Base-by-base conservation (phyloP, 2,113 vertebrate species). In the Hippocampus comes region DNA sequence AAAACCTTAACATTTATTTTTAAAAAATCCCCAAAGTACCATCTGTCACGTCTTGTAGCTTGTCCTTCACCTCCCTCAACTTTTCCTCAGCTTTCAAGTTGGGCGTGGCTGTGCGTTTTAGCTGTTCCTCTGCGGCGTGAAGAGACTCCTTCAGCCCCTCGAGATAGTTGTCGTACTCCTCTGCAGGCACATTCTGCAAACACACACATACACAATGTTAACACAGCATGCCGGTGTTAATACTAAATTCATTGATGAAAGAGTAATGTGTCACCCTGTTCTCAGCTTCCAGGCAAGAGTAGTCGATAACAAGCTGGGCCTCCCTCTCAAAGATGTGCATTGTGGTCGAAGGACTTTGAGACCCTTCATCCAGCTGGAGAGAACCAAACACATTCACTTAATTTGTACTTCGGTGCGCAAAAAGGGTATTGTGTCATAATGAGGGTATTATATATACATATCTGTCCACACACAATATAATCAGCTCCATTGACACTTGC, bases 21-120 rank as follows among this genome's bases (percentile, higher is more conserved):
- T 38, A 1, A 18, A 61, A 34, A 60, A 30, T 30, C 57, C 57
- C 0, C 14, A 53, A 72, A 60, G 56, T 93, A 98, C 97, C 96
- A 0, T 97, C 90, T 2, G 72, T n/a, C 0, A 94, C 93, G 67
- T 87, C 93, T 30, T 94, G 92, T 49, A 95, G 93, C 79, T 92
- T 96, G 83, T 90, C 91, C 21, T 90, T 91, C 78, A 94, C 86
- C 3, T 90, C 80, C 71, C 85, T 91, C 27, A 99, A 87, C 79
- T 94, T 97, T 82, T 96, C 94, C 63, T 90, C 20, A 60, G 96
- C 95, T 71, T 94, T 93, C 18, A 99, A 82, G 80, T 99, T 98
- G 1, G 97, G 97, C 42, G 93, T 87, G 14, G 92, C 73, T 17
- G 94, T 95, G 77, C 78, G 92, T 78, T 92, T 75, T 43, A 99